Base-by-base conservation (phyloP, 2,797 vertebrate genomes). In the Sebastes miniatus region DNA sequence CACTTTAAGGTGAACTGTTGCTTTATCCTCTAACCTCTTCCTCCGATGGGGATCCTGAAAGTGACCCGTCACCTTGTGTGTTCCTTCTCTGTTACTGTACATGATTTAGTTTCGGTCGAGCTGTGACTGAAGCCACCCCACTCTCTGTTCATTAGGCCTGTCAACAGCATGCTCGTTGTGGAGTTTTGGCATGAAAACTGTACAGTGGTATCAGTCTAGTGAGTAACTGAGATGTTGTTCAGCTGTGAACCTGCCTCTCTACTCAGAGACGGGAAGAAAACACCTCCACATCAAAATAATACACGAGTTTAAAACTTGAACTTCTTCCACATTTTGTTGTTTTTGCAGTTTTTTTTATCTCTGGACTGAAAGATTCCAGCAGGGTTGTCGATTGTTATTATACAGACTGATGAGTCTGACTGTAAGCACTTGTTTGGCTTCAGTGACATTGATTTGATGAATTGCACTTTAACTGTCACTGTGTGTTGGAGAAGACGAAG, bases 131-230 rank as follows among this genome's bases (percentile, higher is more conserved):
- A 6, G 36, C 67, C 14, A 20, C 27, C 25, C 39, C 1, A 43
- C 52, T 69, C 67, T 22, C 14, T 1, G 82, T 73, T 57, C 50
- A 1, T 11, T 12, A 0, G 16, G 18, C 74, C 57, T 11, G 43
- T 73, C 59, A 4, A 1, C 76, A 71, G 85, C 87, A 82, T 86
- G 90, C 81, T 76, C 36, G n/a, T 54, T 14, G 82, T 86, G 76
- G 76, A 76, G n/a, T 83, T 36, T 50, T 72, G 71, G 88, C 86
- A 83, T 91, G 90, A 63, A 31, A 71, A 77, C 69, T 18, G 79
- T 83, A 11, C 69, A 20, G 84, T 87, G 83, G 61, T 76, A 4
- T 76, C 70, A 10, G 67, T 83, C 54, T 70, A 24, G 69, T 76
- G 71, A 80, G 65, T 71, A 58, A 20, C 71, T 61, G 22, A 67